These are phyloP conservation scores for Garra rufa DNA, from an alignment of 2,113 vertebrate genomes.

Conservation along the genomic window DNA sequence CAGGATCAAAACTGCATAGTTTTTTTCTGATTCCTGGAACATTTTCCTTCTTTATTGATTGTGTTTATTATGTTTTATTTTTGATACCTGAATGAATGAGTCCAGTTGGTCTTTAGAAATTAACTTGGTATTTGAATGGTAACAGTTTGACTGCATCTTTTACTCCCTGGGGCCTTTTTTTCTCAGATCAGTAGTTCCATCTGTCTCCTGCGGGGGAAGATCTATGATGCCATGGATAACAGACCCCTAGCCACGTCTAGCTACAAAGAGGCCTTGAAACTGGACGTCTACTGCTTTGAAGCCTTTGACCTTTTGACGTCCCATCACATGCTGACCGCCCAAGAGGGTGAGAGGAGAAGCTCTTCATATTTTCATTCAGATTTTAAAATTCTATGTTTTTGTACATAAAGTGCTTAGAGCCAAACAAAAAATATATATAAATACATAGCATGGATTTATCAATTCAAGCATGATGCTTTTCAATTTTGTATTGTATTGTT, in stretches of 20 bases:
- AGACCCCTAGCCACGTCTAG: slow-evolving; percentile 92
- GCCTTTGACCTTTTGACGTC: slow-evolving; percentile 98
- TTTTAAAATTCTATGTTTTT: not conserved
- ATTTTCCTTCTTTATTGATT: not conserved
- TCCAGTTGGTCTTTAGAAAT: not conserved
- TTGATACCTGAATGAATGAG: not conserved
- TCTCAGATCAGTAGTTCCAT: slow-evolving; percentile 95
- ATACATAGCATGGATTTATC: no score
- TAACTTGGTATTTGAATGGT: slow-evolving; percentile 35
- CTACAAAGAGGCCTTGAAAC: slow-evolving; percentile 98
- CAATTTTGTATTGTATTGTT: no score
- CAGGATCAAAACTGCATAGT: not conserved
- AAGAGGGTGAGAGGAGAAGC: slow-evolving; percentile 87
- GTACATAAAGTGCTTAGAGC: not conserved
- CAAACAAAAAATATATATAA: no score
- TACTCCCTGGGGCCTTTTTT: slow-evolving; percentile 59
- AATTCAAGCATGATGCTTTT: no score
- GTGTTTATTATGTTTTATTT: not conserved
- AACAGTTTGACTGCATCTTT: slow-evolving; percentile 54
- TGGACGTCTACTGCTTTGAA: slow-evolving; percentile 99
- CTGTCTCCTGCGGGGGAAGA: slow-evolving; percentile 95
- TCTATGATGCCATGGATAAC: slow-evolving; percentile 98
- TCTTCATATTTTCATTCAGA: not conserved
- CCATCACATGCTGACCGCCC: slow-evolving; percentile 97
- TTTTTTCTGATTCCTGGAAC: not conserved